phyloP scores from a whole-genome alignment of 2,888 invertebrate species.

The Orthosia gracilis region DNA sequence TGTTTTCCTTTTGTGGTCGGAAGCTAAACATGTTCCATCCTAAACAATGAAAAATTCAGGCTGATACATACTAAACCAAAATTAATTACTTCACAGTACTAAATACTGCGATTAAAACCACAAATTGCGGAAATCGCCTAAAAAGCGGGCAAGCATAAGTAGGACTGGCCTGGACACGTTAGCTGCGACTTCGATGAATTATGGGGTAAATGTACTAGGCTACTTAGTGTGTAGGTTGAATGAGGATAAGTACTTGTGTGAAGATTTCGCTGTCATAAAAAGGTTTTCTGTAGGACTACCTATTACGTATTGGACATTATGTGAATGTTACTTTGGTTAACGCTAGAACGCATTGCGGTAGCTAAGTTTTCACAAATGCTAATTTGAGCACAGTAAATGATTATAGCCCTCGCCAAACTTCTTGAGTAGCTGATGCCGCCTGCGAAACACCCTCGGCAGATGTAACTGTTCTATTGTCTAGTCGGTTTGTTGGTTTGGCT shows the following conservation, averaged over 20 bases:
- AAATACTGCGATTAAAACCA: neutral
- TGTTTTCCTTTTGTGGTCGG: too few species aligned
- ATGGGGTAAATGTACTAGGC: neutral
- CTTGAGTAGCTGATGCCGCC: neutral
- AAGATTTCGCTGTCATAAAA: neutral
- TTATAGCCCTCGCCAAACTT: too few species aligned
- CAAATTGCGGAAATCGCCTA: neutral
- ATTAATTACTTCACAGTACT: neutral
- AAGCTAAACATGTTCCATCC: too few species aligned
- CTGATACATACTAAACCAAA: neutral
- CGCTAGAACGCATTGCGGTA: too few species aligned
- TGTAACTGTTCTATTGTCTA: too few species aligned
- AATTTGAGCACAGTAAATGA: too few species aligned
- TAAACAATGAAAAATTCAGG: too few species aligned
- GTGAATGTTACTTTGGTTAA: too few species aligned
- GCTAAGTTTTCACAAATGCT: too few species aligned
- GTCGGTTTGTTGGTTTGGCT: too few species aligned
- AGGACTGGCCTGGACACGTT: constrained; percentile 30
- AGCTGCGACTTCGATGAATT: constrained; percentile 4
- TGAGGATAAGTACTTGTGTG: neutral
- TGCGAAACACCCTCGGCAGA: too few species aligned
- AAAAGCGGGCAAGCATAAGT: constrained; percentile 22
- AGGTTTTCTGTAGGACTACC: neutral
- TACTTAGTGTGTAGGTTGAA: neutral
- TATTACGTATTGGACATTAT: neutral